phyloP scores from a whole-genome alignment of 1,140 invertebrate species.

The Ceratosolen solmsi region DNA sequence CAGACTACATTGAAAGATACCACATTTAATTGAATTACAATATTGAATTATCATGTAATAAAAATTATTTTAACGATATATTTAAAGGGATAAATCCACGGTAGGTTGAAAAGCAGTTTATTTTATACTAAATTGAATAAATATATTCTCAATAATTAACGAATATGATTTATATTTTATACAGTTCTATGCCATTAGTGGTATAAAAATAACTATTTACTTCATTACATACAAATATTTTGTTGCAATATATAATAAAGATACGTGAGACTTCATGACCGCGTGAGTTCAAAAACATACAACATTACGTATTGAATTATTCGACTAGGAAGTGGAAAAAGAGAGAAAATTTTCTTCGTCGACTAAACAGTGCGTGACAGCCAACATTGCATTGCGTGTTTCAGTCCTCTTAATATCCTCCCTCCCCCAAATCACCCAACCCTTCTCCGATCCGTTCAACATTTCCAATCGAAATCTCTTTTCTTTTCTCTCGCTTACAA shows the following conservation, averaged over 20 bases:
- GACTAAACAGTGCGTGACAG: conserved; percentile 54
- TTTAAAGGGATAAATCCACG: no score
- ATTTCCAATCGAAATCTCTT: conserved; percentile 8
- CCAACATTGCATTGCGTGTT: conserved; percentile 53
- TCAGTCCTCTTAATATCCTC: conserved; percentile 33
- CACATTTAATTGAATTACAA: no score
- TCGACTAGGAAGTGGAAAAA: neutral
- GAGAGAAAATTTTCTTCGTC: neutral
- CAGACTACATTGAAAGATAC: no score
- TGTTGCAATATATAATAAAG: neutral
- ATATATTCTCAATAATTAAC: no score
- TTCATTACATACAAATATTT: neutral
- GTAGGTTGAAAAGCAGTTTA: no score
- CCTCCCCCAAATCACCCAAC: conserved; percentile 14
- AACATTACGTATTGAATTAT: neutral
- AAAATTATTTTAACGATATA: no score
- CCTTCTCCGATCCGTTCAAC: no score
- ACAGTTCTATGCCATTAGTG: neutral
- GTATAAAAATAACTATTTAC: conserved; percentile 16
- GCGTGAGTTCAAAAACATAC: neutral
- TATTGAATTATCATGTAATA: no score
- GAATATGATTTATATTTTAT: no score
- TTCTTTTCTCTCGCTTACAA: neutral
- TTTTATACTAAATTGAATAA: no score
- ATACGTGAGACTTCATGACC: neutral